Percentiles rank a stretch among this genome's conserved stretches.
Evolutionary conservation across 2,888 invertebrate genomes (phyloP).

Genomic region (Ferrisia virgata): DNA sequence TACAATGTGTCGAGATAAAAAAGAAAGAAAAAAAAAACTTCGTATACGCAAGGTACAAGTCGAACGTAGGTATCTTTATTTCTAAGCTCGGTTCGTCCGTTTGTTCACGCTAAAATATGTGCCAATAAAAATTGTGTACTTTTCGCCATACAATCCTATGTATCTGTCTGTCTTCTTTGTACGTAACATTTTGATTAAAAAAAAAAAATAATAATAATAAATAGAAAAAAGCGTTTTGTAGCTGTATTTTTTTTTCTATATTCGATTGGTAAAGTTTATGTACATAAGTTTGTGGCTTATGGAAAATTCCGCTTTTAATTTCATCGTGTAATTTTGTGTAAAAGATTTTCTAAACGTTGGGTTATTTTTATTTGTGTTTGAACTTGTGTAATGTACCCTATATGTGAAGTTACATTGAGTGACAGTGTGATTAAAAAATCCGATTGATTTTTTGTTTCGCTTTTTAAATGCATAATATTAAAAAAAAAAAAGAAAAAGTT

Average conservation of each 20-base stretch:
- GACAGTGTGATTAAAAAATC: background rate
- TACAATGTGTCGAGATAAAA: conserved; percentile 6
- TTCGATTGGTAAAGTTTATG: background rate
- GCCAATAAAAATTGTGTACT: conserved; percentile 26
- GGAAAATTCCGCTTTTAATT: background rate
- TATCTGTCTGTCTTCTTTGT: background rate
- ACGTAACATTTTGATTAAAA: conserved; percentile 6
- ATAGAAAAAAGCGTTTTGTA: background rate
- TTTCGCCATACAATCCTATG: conserved; percentile 1
- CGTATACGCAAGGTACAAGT: too few species aligned
- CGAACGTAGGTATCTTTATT: background rate
- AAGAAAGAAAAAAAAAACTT: background rate
- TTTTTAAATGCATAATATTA: background rate
- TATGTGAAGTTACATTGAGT: too few species aligned
- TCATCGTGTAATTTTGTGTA: background rate
- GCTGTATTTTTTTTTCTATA: background rate
- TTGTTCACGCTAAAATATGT: conserved; percentile 27
- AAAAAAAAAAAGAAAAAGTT: background rate
- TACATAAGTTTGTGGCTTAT: background rate
- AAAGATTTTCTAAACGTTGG: background rate
- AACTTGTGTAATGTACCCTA: too few species aligned
- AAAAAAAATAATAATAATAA: too few species aligned
- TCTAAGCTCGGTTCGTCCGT: background rate
- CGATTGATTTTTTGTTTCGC: background rate
- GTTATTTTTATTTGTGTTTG: background rate